These are phyloP conservation scores for Invenusta paracnida DNA, from an alignment of 2,888 invertebrate species.

Conservation along the genomic window DNA sequence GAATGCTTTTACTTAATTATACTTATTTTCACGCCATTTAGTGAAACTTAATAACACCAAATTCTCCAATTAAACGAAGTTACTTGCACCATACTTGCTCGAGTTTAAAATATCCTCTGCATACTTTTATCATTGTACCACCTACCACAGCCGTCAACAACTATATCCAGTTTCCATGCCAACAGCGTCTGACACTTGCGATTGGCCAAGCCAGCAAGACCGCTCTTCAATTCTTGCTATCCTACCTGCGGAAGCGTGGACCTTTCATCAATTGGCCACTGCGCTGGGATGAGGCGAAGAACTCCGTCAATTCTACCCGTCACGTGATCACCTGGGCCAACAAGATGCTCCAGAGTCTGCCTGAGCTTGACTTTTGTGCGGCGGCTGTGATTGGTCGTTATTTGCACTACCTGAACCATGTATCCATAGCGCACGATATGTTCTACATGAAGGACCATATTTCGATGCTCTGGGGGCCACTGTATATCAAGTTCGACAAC, in stretches of 20 bases:
- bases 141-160: not conserved
- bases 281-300: not conserved
- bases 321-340: not conserved
- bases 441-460: not conserved
- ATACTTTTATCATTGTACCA: too few species aligned
- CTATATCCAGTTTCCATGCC: not conserved
- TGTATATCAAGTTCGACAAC: too few species aligned
- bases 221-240: not conserved
- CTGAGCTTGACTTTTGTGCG: not conserved
- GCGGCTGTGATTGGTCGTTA: not conserved
- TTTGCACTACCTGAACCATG: not conserved
- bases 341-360: not conserved
- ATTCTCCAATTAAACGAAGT: too few species aligned
- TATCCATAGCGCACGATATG: not conserved
- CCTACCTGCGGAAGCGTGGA: not conserved
- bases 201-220: not conserved
- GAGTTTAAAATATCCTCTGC: too few species aligned
- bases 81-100: too few species aligned
- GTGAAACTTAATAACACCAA: too few species aligned
- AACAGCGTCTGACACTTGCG: not conserved
- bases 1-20: too few species aligned
- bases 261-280: not conserved
- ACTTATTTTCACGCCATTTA: too few species aligned
- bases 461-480: not conserved
- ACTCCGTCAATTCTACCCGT: not conserved